Conservation (phyloP, 2,888 invertebrate species). For the Pseudanteris insignis region DNA sequence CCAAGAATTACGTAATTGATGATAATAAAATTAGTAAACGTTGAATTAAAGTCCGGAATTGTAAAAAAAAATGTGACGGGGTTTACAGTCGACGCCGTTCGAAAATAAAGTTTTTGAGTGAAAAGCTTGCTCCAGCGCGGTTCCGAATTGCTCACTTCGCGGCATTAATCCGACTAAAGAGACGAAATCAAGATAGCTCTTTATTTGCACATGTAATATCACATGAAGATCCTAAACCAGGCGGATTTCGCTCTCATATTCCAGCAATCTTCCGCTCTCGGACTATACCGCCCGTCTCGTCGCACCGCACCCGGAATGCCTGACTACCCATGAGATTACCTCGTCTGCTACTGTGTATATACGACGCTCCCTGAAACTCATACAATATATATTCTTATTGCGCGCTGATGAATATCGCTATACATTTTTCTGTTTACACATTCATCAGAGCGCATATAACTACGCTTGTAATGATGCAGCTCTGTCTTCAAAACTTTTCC, state of each 20-base stretch:
- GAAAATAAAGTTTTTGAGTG: too few species aligned
- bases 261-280: slow-evolving; percentile 33
- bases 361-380: slow-evolving; percentile 33
- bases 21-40: too few species aligned
- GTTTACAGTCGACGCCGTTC: too few species aligned
- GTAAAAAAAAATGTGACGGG: too few species aligned
- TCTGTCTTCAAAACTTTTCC: slow-evolving; percentile 17
- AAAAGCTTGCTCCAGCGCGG: too few species aligned
- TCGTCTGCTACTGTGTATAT: slow-evolving; percentile 6
- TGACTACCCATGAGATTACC: slow-evolving; percentile 32
- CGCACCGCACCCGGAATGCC: neutral
- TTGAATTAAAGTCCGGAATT: too few species aligned
- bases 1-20: too few species aligned
- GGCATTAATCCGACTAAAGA: too few species aligned
- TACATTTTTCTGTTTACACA: slow-evolving; percentile 16
- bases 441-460: too few species aligned
- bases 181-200: too few species aligned
- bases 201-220: too few species aligned
- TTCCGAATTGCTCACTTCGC: too few species aligned
- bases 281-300: slow-evolving; percentile 10
- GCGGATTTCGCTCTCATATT: slow-evolving; percentile 42
- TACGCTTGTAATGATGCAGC: slow-evolving; percentile 15
- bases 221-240: slow-evolving; percentile 32
- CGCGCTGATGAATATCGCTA: slow-evolving; percentile 24
- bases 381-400: slow-evolving; percentile 37